Conservation (phyloP, 2,888 invertebrate species). For the Yponomeuta sedellus region DNA sequence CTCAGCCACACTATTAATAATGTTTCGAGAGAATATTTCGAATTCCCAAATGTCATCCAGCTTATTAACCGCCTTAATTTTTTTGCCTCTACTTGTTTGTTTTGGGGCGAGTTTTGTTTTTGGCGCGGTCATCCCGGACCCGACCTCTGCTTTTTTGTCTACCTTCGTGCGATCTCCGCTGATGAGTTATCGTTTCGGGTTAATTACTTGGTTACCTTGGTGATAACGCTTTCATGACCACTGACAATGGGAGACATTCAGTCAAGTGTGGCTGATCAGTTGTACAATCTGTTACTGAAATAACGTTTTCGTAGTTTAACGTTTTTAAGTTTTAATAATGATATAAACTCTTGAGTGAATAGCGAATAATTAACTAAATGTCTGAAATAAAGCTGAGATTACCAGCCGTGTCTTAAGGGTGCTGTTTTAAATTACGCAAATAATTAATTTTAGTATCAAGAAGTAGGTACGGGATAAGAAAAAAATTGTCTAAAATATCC, state of each 20-base stretch:
- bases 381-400: too few species aligned
- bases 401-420: too few species aligned
- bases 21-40: slow-evolving; percentile 69
- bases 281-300: neutral
- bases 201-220: slow-evolving; percentile 58
- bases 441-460: too few species aligned
- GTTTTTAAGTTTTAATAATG: too few species aligned
- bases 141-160: slow-evolving; percentile 70
- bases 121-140: slow-evolving; percentile 63
- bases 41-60: slow-evolving; percentile 76
- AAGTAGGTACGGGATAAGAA: too few species aligned
- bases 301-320: too few species aligned
- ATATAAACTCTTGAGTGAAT: too few species aligned
- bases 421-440: too few species aligned
- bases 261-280: neutral
- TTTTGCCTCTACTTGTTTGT: slow-evolving; percentile 70
- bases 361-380: too few species aligned
- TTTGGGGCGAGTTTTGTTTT: slow-evolving; percentile 68
- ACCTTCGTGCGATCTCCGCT: slow-evolving; percentile 60
- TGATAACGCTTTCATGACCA: slow-evolving; percentile 36
- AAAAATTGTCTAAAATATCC: too few species aligned
- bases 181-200: slow-evolving; percentile 73
- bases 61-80: slow-evolving; percentile 74
- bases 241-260: neutral
- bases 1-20: slow-evolving; percentile 69